Percentiles rank a stretch among this genome's conserved stretches.
Evolutionary conservation across 2,888 invertebrate genomes (phyloP).

Genomic region (Drosophila formosana): DNA sequence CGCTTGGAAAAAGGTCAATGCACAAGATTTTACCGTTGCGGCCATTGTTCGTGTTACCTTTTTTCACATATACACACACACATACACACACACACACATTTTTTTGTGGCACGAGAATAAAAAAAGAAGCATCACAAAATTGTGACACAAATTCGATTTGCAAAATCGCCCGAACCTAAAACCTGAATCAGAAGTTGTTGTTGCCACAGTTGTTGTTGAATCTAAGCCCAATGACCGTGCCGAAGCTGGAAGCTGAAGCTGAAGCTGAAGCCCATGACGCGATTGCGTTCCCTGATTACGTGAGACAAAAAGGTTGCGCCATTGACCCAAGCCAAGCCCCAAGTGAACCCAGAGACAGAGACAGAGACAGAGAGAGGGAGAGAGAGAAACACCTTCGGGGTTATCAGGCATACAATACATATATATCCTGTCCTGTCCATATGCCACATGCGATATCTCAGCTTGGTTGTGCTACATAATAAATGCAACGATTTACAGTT

Average conservation of each 20-base stretch:
- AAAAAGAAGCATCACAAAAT: conserved; percentile 21
- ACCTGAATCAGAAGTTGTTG: conserved; percentile 22
- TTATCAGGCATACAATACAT: background rate
- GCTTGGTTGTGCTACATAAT: conserved; percentile 22
- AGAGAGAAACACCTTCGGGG: background rate
- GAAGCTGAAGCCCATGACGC: conserved; percentile 29
- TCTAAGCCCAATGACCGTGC: conserved; percentile 45
- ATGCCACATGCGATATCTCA: conserved; percentile 24
- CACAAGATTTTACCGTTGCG: conserved; percentile 53
- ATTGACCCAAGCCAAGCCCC: conserved; percentile 27
- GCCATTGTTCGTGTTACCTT: conserved; percentile 37
- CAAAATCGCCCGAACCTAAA: conserved; percentile 43
- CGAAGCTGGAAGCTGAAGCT: background rate
- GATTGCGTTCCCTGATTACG: conserved; percentile 63
- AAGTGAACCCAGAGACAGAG: background rate
- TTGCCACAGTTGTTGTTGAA: conserved; percentile 9
- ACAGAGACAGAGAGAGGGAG: background rate
- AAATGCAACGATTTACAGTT: conserved; percentile 54
- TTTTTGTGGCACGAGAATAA: conserved; percentile 17
- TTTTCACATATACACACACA: background rate
- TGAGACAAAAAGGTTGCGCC: conserved; percentile 50
- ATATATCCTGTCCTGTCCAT: conserved; percentile 18
- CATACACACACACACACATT: background rate
- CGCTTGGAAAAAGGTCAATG: conserved; percentile 72
- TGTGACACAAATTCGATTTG: conserved; percentile 66